A percentile compares a stretch with the other conserved stretches of the same genome.
These are phyloP conservation scores for Tragelaphus strepsiceros DNA, from an alignment of 2,113 vertebrate species.

Conservation along the genomic window DNA sequence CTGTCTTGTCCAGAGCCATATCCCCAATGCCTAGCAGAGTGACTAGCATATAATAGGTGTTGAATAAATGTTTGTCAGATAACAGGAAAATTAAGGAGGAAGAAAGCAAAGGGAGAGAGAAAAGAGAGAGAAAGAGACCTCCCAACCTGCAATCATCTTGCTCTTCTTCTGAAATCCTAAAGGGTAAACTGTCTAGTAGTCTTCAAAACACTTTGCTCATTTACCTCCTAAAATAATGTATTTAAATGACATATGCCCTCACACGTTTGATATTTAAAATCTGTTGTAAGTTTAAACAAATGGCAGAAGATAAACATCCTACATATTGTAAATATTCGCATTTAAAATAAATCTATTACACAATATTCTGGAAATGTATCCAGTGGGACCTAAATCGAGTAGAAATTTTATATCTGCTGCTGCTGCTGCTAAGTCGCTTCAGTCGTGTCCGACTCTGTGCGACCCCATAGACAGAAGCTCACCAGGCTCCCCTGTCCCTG, in stretches of 20 bases:
- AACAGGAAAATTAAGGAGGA: background rate
- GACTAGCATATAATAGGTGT: background rate
- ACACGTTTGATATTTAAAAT: background rate
- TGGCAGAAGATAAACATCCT: background rate
- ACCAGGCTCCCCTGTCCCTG: no score
- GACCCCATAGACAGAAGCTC: no score
- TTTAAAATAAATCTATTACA: background rate
- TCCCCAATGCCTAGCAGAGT: background rate
- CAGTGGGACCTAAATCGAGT: background rate
- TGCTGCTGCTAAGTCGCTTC: no score
- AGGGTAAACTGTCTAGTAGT: background rate
- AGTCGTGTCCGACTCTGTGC: no score
- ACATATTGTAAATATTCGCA: background rate
- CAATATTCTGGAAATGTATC: background rate
- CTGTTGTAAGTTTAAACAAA: constrained; percentile 9
- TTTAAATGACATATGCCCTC: background rate
- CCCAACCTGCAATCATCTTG: background rate
- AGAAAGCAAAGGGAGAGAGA: background rate
- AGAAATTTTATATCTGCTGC: background rate
- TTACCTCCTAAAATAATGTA: background rate
- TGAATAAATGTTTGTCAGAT: background rate
- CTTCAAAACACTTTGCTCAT: background rate
- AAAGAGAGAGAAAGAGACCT: background rate
- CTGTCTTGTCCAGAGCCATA: background rate
- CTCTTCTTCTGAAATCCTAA: background rate